phyloP scores from a whole-genome alignment of 2,888 invertebrate genomes.

The Tiliacea citrago region DNA sequence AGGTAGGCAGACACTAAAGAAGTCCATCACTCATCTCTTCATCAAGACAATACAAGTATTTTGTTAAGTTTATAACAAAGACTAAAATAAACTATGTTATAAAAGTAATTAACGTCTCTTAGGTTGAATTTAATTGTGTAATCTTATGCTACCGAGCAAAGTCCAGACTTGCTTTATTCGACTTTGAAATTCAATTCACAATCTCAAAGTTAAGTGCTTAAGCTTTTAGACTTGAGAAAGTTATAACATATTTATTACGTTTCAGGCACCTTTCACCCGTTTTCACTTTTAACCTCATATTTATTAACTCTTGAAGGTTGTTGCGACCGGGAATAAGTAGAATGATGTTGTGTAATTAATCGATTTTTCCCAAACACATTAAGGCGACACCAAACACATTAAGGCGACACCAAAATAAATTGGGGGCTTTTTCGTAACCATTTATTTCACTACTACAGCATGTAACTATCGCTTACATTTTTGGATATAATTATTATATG shows the following conservation, averaged over 20 bases:
- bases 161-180: constrained; percentile 50
- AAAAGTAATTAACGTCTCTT: constrained; percentile 49
- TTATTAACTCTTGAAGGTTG: not conserved
- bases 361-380: too few species aligned
- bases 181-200: constrained; percentile 60
- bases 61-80: not conserved
- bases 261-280: constrained; percentile 39
- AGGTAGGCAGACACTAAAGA: too few species aligned
- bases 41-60: not conserved
- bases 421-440: too few species aligned
- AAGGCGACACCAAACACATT: too few species aligned
- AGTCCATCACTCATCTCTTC: too few species aligned
- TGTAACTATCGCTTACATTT: too few species aligned
- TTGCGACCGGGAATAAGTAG: too few species aligned
- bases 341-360: too few species aligned
- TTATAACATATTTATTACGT: constrained; percentile 52
- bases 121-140: constrained; percentile 40
- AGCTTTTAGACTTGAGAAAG: constrained; percentile 37
- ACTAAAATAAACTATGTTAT: constrained; percentile 12
- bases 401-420: too few species aligned
- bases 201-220: constrained; percentile 45
- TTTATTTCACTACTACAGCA: too few species aligned
- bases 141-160: constrained; percentile 32
- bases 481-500: too few species aligned
- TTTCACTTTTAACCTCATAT: constrained; percentile 27